These are phyloP conservation scores for Aphrophora alni DNA, from an alignment of 2,888 invertebrate species.

Conservation along the genomic window DNA sequence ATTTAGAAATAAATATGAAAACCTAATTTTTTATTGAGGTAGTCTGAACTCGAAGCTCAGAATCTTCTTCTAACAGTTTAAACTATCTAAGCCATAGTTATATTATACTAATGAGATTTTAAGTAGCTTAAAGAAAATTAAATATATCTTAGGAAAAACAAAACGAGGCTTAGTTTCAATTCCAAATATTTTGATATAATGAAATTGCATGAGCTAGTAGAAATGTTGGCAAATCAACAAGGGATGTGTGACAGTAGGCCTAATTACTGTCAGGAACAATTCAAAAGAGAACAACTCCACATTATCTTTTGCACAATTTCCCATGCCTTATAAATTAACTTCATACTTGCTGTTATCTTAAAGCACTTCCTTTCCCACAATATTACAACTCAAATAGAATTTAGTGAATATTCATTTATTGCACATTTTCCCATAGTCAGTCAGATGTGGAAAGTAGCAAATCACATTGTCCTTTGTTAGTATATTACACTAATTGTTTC, in stretches of 20 bases:
- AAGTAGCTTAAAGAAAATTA: too few species aligned
- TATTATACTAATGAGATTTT: too few species aligned
- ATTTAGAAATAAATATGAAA: too few species aligned
- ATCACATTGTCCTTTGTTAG: too few species aligned
- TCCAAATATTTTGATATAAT: too few species aligned
- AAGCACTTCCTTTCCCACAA: background rate
- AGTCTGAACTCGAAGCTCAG: too few species aligned
- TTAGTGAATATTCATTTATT: slow-evolving; percentile 32
- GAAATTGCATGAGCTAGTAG: background rate
- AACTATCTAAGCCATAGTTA: too few species aligned
- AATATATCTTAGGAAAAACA: too few species aligned
- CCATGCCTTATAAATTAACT: background rate
- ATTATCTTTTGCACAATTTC: background rate
- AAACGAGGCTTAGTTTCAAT: too few species aligned
- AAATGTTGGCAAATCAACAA: background rate
- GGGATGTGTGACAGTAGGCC: background rate
- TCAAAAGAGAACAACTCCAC: background rate
- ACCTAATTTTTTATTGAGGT: too few species aligned
- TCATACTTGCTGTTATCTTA: background rate
- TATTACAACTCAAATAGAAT: background rate
- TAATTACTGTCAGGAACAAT: background rate
- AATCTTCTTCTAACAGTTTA: too few species aligned
- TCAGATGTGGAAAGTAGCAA: background rate
- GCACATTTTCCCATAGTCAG: slow-evolving; percentile 31
- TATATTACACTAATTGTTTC: too few species aligned